Evolutionary conservation across 1,140 invertebrate species (phyloP), one percentile per base, ranked within the genome.

Genomic region (Apis cerana): DNA sequence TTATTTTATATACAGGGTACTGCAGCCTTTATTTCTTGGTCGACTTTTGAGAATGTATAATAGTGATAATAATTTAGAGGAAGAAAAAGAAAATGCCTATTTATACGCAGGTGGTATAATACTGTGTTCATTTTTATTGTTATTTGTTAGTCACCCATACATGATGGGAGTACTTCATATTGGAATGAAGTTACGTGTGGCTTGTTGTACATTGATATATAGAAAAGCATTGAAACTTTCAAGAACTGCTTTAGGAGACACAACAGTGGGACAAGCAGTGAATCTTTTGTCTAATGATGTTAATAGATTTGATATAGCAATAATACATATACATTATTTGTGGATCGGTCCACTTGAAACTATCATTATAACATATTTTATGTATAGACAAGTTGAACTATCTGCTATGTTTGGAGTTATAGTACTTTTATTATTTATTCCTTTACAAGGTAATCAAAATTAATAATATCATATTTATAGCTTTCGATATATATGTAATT

Each of bases 251-350:
- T 92, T 98, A 23, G 96, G 96, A 0, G 95, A 97, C 91, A 97
- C 97, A 1, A 96, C 97, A 1, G 95, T 97, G 7, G 98, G 98
- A 0, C 97, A 98, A 91, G 97, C 98, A 74, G 96, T 99, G 1
- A 99, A 98, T 92, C 94, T 99, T 1, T 92, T 98, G 72, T 98
- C 98, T 2, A 98, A 98, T 81, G 98, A 98, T 89, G 95, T 97
- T 15, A 96, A 95, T 43, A 92, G 96, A 43, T 97, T 97, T 86
- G 96, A 97, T 91, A 94, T 96, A 70, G 95, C 95, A 0, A 94
- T 95, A 1, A 94, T 96, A 78, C 96, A 97, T 90, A 85, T 97
- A 13, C 95, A 97, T 88, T 96, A 96, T 82, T 89, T 97, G 0
- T 96, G 96, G 94, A 94, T 96, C 54, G 97, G 97, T 0, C 97